These are phyloP conservation scores for Drosophila acutilabella DNA, from an alignment of 2,888 invertebrate species.

Conservation along the genomic window DNA sequence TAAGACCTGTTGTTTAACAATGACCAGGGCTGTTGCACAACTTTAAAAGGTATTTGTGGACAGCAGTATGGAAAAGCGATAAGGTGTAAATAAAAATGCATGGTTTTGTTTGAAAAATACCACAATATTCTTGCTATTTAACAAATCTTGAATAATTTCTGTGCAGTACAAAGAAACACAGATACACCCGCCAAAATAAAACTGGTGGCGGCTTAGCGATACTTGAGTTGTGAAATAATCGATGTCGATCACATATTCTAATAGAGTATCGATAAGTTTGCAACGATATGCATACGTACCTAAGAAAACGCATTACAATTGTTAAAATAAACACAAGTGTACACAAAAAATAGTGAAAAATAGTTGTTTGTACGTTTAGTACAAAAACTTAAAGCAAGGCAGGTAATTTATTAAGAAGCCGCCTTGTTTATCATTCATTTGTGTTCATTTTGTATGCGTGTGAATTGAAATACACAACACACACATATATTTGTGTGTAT, in stretches of 20 bases:
- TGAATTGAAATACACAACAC: constrained; percentile 8
- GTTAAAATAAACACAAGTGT: constrained; percentile 44
- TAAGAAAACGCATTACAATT: constrained; percentile 36
- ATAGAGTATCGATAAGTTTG: constrained; percentile 28
- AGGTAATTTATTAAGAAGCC: constrained; percentile 14
- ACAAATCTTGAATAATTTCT: too few relatives aligned
- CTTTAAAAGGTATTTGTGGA: neutral
- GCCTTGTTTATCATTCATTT: neutral
- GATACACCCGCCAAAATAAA: too few relatives aligned
- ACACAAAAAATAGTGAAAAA: constrained; percentile 40
- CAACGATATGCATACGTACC: constrained; percentile 32
- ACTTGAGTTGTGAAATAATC: neutral
- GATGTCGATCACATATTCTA: neutral
- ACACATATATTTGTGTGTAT: constrained; percentile 23
- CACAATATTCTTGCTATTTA: too few relatives aligned
- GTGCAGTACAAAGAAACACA: too few relatives aligned
- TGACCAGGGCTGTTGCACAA: neutral
- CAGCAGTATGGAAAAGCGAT: too few relatives aligned
- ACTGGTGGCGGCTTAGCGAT: too few relatives aligned
- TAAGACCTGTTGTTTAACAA: neutral
- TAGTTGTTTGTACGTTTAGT: constrained; percentile 15
- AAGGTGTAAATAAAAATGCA: too few relatives aligned
- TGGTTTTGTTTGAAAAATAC: too few relatives aligned
- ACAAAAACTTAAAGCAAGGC: constrained; percentile 17
- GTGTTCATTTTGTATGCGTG: constrained; percentile 2